Conservation (phyloP, 2,113 vertebrate genomes). For the Emydocephalus ijimae region DNA sequence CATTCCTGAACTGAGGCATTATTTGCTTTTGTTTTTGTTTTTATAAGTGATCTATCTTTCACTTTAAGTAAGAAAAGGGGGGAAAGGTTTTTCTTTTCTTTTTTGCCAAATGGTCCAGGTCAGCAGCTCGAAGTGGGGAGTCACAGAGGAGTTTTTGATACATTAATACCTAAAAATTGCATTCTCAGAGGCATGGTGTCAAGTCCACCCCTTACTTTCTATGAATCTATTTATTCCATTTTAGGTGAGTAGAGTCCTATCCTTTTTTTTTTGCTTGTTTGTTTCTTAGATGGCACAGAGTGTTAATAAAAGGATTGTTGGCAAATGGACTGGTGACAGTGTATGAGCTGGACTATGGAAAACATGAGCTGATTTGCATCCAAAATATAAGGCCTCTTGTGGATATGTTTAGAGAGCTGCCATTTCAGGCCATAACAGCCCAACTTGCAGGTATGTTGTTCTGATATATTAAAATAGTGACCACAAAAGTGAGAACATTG, state of each 20-base stretch:
- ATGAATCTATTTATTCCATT: background rate
- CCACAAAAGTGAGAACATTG: background rate
- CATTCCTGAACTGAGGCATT: background rate
- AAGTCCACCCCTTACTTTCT: background rate
- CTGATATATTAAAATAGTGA: background rate
- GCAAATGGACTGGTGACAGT: constrained; percentile 83
- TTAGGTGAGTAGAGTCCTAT: background rate
- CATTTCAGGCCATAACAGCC: constrained; percentile 88
- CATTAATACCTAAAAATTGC: background rate
- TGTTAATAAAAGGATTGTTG: constrained; percentile 84
- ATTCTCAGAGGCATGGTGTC: background rate
- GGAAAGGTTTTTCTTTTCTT: background rate
- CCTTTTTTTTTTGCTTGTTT: constrained; percentile 1
- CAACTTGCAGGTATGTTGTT: constrained; percentile 84
- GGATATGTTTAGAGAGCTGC: constrained; percentile 82
- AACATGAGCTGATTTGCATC: constrained; percentile 80
- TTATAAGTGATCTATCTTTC: background rate
- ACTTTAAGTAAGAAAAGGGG: background rate
- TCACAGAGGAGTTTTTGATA: background rate
- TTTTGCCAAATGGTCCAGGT: background rate
- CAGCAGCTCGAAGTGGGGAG: background rate
- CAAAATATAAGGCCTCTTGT: constrained; percentile 77
- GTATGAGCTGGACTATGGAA: constrained; percentile 90
- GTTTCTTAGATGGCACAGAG: constrained; percentile 84
- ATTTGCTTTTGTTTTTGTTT: background rate